Evolutionary conservation across 1,140 invertebrate genomes (phyloP).

Genomic region (Monomorium pharaonis): DNA sequence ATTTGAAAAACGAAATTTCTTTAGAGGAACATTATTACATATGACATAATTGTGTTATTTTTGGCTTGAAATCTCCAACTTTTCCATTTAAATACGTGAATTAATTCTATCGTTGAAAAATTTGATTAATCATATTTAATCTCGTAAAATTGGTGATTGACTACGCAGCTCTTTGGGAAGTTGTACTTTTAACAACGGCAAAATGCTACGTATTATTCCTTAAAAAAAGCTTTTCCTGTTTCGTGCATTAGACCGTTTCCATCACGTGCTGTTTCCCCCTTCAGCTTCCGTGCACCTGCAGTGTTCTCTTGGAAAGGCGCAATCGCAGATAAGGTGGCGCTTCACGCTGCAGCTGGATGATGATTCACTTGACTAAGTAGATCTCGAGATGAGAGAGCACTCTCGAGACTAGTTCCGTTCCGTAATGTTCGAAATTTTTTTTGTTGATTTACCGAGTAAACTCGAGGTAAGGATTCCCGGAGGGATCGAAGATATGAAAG

Average conservation of each 20-base stretch:
- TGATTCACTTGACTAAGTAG: conserved; percentile 12
- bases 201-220: neutral
- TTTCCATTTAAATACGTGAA: neutral
- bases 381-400: neutral
- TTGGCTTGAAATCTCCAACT: neutral
- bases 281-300: conserved; percentile 70
- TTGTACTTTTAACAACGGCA: neutral
- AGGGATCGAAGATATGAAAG: conserved; percentile 1
- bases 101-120: neutral
- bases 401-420: conserved; percentile 6
- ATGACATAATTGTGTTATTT: neutral
- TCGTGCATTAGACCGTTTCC: conserved; percentile 69
- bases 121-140: neutral
- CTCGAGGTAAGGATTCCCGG: neutral
- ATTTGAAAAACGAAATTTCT: neutral
- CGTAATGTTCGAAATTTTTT: conserved; percentile 10
- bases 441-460: neutral
- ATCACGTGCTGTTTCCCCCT: conserved; percentile 60
- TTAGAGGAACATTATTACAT: neutral
- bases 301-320: conserved; percentile 77
- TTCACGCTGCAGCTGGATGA: conserved; percentile 76
- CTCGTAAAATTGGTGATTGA: neutral
- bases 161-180: neutral
- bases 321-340: conserved; percentile 76
- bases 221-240: neutral